A percentile compares a stretch with the other conserved stretches of the same genome.
These are phyloP conservation scores for Ranitomeya imitator DNA, from an alignment of 2,113 vertebrate species.

Conservation along the genomic window DNA sequence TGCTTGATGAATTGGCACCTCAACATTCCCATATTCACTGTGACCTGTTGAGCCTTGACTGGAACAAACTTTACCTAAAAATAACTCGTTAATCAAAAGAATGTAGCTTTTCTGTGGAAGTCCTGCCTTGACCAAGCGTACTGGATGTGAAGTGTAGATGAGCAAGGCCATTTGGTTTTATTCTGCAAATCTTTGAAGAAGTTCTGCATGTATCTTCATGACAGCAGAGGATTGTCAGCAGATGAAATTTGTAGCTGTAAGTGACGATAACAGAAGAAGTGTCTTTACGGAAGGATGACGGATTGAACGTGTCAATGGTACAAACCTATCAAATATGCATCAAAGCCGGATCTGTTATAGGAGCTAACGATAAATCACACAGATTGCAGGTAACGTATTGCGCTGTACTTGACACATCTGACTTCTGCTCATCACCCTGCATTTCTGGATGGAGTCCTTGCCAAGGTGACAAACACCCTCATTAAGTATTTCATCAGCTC, in stretches of 20 bases:
- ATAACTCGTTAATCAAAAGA: background rate
- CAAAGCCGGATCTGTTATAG: background rate
- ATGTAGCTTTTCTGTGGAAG: background rate
- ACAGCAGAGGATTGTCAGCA: background rate
- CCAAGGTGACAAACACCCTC: conserved; percentile 53
- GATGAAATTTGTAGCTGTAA: background rate
- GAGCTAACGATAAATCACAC: background rate
- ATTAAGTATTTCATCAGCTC: conserved; percentile 56
- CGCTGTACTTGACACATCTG: background rate
- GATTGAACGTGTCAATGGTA: background rate
- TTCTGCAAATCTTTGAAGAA: background rate
- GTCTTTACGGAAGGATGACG: background rate
- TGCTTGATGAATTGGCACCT: background rate
- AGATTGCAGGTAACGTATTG: background rate
- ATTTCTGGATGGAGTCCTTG: conserved; percentile 34
- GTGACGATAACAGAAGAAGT: background rate
- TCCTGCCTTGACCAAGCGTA: background rate
- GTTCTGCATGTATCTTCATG: background rate
- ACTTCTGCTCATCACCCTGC: conserved; percentile 18
- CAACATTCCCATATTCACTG: background rate
- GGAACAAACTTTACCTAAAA: background rate
- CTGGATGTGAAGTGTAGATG: background rate
- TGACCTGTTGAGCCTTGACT: background rate
- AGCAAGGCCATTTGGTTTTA: background rate
- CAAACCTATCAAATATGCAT: background rate